Evolutionary conservation across 2,888 invertebrate species (phyloP).

Genomic region (Epistrophella euchroma): DNA sequence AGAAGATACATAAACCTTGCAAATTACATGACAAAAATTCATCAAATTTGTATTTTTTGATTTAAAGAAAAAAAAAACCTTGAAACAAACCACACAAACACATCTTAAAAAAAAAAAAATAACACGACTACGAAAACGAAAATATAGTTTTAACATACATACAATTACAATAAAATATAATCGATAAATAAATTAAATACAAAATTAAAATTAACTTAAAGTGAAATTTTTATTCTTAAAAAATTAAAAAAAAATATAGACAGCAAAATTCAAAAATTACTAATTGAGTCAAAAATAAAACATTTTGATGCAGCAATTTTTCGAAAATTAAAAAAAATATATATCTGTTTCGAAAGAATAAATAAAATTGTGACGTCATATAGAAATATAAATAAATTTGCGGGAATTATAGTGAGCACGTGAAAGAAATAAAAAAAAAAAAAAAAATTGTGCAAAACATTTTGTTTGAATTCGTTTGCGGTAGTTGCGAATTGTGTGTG

Average conservation of each 20-base stretch:
- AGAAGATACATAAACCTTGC: not conserved
- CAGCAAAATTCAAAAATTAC: not conserved
- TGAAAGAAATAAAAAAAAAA: not conserved
- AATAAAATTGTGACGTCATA: conserved; percentile 25
- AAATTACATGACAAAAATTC: conserved; percentile 12
- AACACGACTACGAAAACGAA: conserved; percentile 31
- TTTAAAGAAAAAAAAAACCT: not conserved
- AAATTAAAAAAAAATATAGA: not conserved
- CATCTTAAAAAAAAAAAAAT: not conserved
- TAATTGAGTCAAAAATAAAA: conserved; percentile 13
- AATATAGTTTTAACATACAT: conserved; percentile 4
- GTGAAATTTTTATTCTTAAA: too few species aligned
- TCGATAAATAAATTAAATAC: not conserved
- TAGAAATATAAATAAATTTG: conserved; percentile 7
- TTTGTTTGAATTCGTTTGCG: conserved; percentile 23
- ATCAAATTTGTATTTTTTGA: conserved; percentile 3
- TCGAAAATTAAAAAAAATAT: not conserved
- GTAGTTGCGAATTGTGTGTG: conserved; percentile 45
- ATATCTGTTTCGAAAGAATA: not conserved
- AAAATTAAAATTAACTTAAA: not conserved
- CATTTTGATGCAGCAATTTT: not conserved
- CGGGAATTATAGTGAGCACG: not conserved
- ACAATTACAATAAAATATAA: not conserved
- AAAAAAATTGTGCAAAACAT: not conserved
- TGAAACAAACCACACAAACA: not conserved